Evolutionary conservation across 1,140 invertebrate species (phyloP).

Genomic region (Cardiocondyla obscurior): DNA sequence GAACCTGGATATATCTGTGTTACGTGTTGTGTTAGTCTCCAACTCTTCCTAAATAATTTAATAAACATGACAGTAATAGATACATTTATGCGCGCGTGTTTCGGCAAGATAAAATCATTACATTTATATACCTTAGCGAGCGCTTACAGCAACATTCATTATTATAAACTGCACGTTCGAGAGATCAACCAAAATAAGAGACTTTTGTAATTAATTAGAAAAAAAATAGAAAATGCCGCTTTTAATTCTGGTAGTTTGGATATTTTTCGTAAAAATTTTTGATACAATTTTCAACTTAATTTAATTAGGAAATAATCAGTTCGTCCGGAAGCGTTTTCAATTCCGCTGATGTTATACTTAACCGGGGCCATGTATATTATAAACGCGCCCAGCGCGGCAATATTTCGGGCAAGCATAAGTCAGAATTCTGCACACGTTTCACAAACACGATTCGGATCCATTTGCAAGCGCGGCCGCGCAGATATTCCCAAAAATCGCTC

Average conservation of each 20-base stretch:
- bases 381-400: background rate
- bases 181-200: background rate
- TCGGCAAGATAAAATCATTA: slow-evolving; percentile 8
- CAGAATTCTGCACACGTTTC: slow-evolving; percentile 46
- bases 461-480: slow-evolving; percentile 45
- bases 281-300: background rate
- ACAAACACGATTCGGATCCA: slow-evolving; percentile 48
- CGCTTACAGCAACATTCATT: background rate
- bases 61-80: background rate
- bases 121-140: background rate
- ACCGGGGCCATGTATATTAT: background rate
- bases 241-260: too few species aligned
- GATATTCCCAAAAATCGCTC: slow-evolving; percentile 55
- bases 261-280: too few species aligned
- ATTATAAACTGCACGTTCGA: background rate
- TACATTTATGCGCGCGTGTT: background rate
- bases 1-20: background rate
- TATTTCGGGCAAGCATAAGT: slow-evolving; percentile 38
- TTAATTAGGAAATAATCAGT: background rate
- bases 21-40: background rate
- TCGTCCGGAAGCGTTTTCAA: background rate
- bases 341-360: background rate
- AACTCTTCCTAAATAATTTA: slow-evolving; percentile 5
- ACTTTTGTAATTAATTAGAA: too few species aligned
- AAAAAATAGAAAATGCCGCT: too few species aligned